These are phyloP conservation scores for Chelon auratus DNA, from an alignment of 2,797 vertebrate genomes.

Conservation along the genomic window DNA sequence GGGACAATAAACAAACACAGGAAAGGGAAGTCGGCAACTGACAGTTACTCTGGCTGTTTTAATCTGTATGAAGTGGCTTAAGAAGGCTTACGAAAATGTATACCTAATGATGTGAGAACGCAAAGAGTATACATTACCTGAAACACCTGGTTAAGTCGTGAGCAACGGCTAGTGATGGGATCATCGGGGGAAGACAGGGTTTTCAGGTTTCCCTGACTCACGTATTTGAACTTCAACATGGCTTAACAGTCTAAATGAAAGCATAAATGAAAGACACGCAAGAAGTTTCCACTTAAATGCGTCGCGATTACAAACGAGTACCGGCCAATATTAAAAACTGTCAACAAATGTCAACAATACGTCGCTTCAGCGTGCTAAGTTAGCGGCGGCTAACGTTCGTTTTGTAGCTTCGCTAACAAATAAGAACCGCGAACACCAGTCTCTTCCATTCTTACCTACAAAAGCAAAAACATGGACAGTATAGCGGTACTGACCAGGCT, in stretches of 20 bases:
- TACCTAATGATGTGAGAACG: too few relatives aligned
- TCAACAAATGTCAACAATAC: conserved; percentile 36
- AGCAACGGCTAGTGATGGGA: conserved; percentile 88
- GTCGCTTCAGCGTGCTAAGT: conserved; percentile 25
- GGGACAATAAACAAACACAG: conserved; percentile 19
- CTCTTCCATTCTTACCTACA: background rate
- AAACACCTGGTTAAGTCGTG: conserved; percentile 91
- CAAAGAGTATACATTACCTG: conserved; percentile 85
- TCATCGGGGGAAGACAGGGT: conserved; percentile 79
- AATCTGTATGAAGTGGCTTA: background rate
- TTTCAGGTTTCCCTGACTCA: conserved; percentile 76
- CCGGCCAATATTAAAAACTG: too few relatives aligned
- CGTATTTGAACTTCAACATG: conserved; percentile 97
- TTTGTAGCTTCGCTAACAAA: conserved; percentile 18
- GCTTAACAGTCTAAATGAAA: conserved; percentile 28
- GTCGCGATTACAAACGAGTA: too few relatives aligned
- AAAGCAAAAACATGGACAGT: background rate
- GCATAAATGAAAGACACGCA: conserved; percentile 18
- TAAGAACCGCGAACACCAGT: background rate
- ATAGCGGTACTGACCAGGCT: conserved; percentile 55
- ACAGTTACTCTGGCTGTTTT: background rate
- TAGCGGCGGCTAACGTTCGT: conserved; percentile 36
- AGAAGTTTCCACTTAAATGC: background rate
- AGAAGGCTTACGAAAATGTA: background rate
- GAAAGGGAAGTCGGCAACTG: conserved; percentile 33